Percentiles rank a stretch among this genome's conserved stretches.
Conservation (phyloP, 1,140 invertebrate genomes). For the Mactra quadrangularis region DNA sequence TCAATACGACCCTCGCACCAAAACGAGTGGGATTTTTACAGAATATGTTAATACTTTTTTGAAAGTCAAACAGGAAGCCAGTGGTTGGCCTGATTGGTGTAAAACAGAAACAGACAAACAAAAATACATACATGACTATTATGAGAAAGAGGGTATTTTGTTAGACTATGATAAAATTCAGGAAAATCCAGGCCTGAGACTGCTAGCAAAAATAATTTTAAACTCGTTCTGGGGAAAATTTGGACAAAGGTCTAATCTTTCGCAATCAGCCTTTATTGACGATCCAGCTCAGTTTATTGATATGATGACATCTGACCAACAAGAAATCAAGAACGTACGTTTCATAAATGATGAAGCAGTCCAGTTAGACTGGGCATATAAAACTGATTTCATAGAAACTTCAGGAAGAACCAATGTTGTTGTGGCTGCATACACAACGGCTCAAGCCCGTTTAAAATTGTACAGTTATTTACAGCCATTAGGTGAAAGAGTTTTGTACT, state of each 20-base stretch:
- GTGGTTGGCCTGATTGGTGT: conserved; percentile 64
- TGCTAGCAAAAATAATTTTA: conserved; percentile 69
- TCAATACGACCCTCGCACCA: conserved; percentile 64
- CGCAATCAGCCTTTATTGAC: conserved; percentile 37
- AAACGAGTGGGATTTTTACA: conserved; percentile 60
- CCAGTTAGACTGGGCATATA: conserved; percentile 27
- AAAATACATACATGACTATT: conserved; percentile 77
- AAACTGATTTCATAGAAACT: background rate
- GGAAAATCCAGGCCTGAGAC: conserved; percentile 77
- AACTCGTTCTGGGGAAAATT: conserved; percentile 76
- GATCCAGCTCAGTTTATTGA: background rate
- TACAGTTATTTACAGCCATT: conserved; percentile 79
- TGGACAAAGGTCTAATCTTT: conserved; percentile 59
- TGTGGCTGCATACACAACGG: conserved; percentile 80
- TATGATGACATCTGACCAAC: conserved; percentile 35
- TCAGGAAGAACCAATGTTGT: conserved; percentile 72
- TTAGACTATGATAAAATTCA: conserved; percentile 78
- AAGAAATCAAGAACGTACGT: conserved; percentile 45
- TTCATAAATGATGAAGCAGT: conserved; percentile 47
- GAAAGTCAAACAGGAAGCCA: conserved; percentile 71
- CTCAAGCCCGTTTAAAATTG: conserved; percentile 81
- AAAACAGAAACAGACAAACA: conserved; percentile 46
- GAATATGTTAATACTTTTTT: conserved; percentile 69
- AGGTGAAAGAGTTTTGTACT: conserved; percentile 77
- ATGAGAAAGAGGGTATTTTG: conserved; percentile 77